phyloP scores from a whole-genome alignment of 2,888 invertebrate genomes.

The Pseudoips prasinana region DNA sequence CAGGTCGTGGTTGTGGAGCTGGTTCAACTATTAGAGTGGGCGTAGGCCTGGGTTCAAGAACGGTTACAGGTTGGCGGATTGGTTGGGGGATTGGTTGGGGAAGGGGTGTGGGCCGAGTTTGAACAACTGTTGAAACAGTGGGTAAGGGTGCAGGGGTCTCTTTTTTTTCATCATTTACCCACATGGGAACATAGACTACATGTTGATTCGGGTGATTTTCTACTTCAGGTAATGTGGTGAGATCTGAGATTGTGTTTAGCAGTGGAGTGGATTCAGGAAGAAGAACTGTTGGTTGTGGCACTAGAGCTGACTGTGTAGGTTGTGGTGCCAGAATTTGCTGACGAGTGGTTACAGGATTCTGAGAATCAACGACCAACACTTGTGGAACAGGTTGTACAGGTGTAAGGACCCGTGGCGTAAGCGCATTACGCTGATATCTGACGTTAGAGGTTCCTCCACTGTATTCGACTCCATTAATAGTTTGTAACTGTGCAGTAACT shows the following conservation, averaged over 20 bases:
- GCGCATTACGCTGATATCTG: conserved; percentile 16
- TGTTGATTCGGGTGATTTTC: too few species aligned
- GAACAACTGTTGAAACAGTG: too few species aligned
- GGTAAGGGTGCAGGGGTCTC: too few species aligned
- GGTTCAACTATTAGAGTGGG: neutral
- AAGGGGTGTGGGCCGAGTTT: too few species aligned
- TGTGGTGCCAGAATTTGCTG: neutral
- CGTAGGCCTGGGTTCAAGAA: too few species aligned
- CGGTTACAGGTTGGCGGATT: too few species aligned
- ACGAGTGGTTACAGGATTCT: neutral
- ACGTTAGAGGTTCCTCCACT: conserved; percentile 34
- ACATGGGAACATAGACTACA: too few species aligned
- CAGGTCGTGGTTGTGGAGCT: neutral
- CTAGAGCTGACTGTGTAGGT: neutral
- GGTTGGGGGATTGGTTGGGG: too few species aligned
- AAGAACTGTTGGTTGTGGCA: neutral
- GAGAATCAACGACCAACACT: neutral
- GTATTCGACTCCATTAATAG: conserved; percentile 18
- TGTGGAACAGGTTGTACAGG: neutral
- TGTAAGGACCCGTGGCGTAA: too few species aligned
- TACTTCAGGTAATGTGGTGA: too few species aligned
- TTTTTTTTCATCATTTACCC: too few species aligned
- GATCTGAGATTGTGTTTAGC: neutral
- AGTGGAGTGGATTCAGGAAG: too few species aligned
- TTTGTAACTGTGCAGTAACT: conserved; percentile 8